phyloP scores from a whole-genome alignment of 2,113 vertebrate species.

The Dipodomys stephensi region DNA sequence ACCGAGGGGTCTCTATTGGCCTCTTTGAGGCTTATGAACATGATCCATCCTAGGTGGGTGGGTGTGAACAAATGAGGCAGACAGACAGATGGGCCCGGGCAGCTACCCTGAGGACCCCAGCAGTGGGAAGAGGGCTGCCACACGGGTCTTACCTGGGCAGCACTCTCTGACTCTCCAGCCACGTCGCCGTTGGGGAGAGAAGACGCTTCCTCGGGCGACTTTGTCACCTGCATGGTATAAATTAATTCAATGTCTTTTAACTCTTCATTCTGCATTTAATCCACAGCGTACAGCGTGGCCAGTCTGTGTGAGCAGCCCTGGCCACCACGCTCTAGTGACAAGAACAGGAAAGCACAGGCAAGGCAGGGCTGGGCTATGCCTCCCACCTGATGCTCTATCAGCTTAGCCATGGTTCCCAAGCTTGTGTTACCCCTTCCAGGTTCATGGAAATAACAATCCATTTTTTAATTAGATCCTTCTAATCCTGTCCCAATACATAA shows the following conservation, averaged over 20 bases:
- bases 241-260: conserved; percentile 34
- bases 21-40: background rate
- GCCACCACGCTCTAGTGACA: background rate
- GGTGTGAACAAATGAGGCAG: no score
- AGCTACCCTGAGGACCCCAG: background rate
- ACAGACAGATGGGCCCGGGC: background rate
- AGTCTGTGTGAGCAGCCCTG: background rate
- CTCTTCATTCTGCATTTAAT: background rate
- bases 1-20: background rate
- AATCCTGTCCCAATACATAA: background rate
- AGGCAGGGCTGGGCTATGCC: background rate
- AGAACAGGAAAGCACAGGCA: background rate
- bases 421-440: background rate
- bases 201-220: conserved; percentile 53
- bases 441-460: background rate
- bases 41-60: background rate
- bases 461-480: no score
- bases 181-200: conserved; percentile 73
- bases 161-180: conserved; percentile 62
- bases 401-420: background rate
- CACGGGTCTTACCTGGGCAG: conserved; percentile 63
- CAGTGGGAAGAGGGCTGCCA: background rate
- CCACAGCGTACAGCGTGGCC: no score
- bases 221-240: conserved; percentile 64
- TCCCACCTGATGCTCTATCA: background rate